Conservation (phyloP, 2,888 invertebrate genomes). For the Suillia variegata region DNA sequence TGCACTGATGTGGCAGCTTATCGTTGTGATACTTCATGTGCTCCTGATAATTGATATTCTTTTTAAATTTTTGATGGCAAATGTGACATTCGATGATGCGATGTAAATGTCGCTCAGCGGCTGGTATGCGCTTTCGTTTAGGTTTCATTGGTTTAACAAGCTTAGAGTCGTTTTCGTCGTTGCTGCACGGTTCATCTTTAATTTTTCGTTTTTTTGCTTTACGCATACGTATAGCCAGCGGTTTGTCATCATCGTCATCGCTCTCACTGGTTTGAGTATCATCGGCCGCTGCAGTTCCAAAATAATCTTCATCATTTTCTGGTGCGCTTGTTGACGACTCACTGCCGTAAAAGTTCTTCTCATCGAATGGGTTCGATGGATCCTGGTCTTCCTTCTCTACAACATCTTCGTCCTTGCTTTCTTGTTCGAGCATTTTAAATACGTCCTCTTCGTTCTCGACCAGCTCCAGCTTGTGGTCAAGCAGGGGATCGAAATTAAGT, state of each 20-base stretch:
- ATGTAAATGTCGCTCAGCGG: slow-evolving; percentile 46
- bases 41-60: slow-evolving; percentile 49
- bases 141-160: slow-evolving; percentile 32
- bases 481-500: slow-evolving; percentile 48
- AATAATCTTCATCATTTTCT: slow-evolving; percentile 47
- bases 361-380: slow-evolving; percentile 1
- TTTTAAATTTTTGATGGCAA: too few species aligned
- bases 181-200: slow-evolving; percentile 30
- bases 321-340: slow-evolving; percentile 46
- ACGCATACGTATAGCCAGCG: slow-evolving; percentile 4
- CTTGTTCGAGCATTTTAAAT: slow-evolving; percentile 52
- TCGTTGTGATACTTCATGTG: too few species aligned
- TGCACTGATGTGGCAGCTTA: slow-evolving; percentile 53
- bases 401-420: slow-evolving; percentile 45
- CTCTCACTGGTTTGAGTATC: slow-evolving; percentile 53
- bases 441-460: slow-evolving; percentile 55
- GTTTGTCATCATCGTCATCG: slow-evolving; percentile 22
- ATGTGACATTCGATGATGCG: slow-evolving; percentile 51
- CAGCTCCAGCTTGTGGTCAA: slow-evolving; percentile 51
- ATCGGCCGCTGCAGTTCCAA: slow-evolving; percentile 39
- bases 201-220: slow-evolving; percentile 21
- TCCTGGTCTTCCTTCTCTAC: slow-evolving; percentile 20
- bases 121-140: slow-evolving; percentile 44
- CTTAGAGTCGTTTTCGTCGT: slow-evolving; percentile 31
- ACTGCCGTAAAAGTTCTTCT: slow-evolving; percentile 34